These are phyloP conservation scores for Nemopilema nomurai DNA, from an alignment of 30 jellyfish, hydroid and myxozoan species.

Conservation along the genomic window DNA sequence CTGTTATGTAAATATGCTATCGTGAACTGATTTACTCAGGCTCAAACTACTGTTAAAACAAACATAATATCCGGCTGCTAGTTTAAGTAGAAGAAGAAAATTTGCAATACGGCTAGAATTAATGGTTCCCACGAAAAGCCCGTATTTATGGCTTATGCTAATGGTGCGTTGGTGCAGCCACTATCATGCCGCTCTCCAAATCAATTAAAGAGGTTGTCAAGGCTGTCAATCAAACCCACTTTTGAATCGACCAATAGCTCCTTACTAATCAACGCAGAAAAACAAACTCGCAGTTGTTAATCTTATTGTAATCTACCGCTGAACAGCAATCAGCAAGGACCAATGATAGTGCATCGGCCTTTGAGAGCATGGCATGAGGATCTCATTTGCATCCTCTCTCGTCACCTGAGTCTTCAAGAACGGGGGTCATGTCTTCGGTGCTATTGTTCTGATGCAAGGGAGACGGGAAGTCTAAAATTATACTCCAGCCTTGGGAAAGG, in stretches of 20 bases:
- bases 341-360: neutral
- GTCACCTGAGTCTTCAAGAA: neutral
- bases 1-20: constrained; percentile 16
- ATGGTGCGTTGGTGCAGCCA: neutral
- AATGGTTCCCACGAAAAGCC: neutral
- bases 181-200: neutral
- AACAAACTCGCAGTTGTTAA: neutral
- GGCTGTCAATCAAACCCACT: neutral
- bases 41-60: constrained; percentile 8
- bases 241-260: neutral
- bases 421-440: too few species aligned
- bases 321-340: neutral
- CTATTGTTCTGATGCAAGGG: too few species aligned
- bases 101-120: neutral
- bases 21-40: constrained; percentile 1
- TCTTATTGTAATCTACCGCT: neutral
- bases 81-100: neutral
- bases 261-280: neutral
- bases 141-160: neutral
- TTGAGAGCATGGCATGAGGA: neutral
- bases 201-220: neutral
- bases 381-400: neutral
- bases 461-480: too few species aligned
- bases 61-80: constrained; percentile 29
- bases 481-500: too few species aligned